Conservation (phyloP, 2,888 invertebrate genomes). For the Anorthoa munda region DNA sequence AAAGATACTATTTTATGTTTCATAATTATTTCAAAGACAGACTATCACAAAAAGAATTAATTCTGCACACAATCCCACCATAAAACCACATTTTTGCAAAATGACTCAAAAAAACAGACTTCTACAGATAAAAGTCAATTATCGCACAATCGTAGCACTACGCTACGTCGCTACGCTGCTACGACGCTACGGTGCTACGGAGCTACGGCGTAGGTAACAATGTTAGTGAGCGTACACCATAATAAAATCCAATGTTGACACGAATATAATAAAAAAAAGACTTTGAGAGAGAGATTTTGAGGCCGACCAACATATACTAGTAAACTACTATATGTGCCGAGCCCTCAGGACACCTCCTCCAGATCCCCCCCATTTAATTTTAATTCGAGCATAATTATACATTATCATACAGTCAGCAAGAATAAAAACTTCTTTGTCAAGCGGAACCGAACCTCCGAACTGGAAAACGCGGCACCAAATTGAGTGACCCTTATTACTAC, state of each 20-base stretch:
- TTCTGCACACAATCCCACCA: background rate
- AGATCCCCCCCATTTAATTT: no score
- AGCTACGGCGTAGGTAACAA: background rate
- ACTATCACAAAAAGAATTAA: background rate
- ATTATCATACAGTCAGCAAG: no score
- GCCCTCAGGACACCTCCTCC: no score
- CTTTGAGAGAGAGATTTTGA: no score
- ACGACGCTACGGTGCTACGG: background rate
- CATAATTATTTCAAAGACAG: background rate
- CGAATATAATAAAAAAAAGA: background rate
- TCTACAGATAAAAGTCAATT: constrained; percentile 66
- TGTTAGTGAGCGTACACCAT: constrained; percentile 13
- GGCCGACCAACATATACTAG: no score
- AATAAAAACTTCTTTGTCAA: no score
- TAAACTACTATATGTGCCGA: no score
- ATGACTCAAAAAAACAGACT: constrained; percentile 38
- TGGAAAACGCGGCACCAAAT: no score
- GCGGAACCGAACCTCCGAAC: no score
- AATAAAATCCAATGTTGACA: constrained; percentile 29
- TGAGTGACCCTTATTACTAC: no score
- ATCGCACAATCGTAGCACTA: constrained; percentile 59
- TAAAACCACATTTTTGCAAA: constrained; percentile 3
- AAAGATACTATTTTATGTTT: background rate
- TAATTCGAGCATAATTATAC: no score
- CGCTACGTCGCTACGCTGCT: constrained; percentile 12